phyloP scores from a whole-genome alignment of 2,797 vertebrate species.

The Taeniopygia guttata region DNA sequence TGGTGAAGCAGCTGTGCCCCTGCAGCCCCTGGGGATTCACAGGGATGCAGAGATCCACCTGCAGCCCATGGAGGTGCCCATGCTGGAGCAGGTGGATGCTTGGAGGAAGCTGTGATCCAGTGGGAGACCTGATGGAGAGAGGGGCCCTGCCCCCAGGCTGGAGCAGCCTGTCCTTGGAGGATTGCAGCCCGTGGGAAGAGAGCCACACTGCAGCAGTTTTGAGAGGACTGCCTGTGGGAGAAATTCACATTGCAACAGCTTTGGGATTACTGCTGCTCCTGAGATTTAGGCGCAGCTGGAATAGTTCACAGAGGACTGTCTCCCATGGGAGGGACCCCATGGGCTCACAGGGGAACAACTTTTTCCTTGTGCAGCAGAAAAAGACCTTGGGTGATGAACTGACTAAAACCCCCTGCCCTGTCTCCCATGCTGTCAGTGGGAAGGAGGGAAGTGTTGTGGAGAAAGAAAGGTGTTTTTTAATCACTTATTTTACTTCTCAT shows the following conservation, averaged over 20 bases:
- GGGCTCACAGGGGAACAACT: neutral
- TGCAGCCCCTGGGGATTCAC: neutral
- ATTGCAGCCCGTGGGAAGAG: neutral
- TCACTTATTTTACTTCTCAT: neutral
- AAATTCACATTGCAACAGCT: no score
- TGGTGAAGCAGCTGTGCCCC: neutral
- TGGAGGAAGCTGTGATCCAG: neutral
- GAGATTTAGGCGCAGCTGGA: neutral
- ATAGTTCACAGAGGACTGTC: neutral
- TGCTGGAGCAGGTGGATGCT: neutral
- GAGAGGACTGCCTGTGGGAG: neutral
- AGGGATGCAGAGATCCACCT: neutral
- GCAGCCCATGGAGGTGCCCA: neutral
- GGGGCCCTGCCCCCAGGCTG: neutral
- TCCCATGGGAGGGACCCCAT: accelerated
- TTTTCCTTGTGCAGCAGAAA: accelerated
- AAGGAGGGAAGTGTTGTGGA: neutral
- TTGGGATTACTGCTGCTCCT: accelerated
- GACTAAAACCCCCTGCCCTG: neutral
- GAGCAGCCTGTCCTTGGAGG: neutral
- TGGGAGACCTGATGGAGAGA: neutral
- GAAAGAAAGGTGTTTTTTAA: no score
- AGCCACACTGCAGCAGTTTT: accelerated
- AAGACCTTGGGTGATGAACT: accelerated
- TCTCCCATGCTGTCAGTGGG: accelerated